A percentile compares a stretch with the other conserved stretches of the same genome.
These are phyloP conservation scores for Sialis lutaria DNA, from an alignment of 2,888 invertebrate species.

Conservation along the genomic window DNA sequence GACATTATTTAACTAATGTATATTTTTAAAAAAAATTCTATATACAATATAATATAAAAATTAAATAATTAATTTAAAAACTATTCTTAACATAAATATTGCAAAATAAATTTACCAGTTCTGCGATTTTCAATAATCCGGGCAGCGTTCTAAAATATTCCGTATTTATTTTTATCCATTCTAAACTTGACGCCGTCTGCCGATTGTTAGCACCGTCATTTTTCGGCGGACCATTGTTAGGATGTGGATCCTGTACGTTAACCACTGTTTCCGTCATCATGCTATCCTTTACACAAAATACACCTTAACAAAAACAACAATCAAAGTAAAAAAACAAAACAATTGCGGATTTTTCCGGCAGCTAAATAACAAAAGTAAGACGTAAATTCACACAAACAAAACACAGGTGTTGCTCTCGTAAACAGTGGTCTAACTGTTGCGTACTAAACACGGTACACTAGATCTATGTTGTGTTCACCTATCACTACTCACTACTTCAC, in stretches of 20 bases:
- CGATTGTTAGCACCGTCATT: conserved; percentile 15
- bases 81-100: too few species aligned
- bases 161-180: conserved; percentile 59
- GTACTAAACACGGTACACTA: too few species aligned
- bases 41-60: too few species aligned
- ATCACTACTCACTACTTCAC: too few species aligned
- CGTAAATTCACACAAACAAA: neutral
- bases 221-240: conserved; percentile 24
- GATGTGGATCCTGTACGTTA: conserved; percentile 53
- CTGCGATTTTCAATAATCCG: conserved; percentile 61
- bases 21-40: too few species aligned
- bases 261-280: conserved; percentile 78
- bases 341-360: neutral
- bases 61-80: too few species aligned
- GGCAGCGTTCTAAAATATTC: conserved; percentile 68
- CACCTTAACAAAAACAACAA: neutral
- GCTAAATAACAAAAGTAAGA: neutral
- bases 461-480: too few species aligned
- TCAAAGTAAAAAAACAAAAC: neutral
- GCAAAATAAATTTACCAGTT: conserved; percentile 50
- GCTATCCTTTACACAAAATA: conserved; percentile 5
- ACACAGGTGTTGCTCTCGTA: neutral
- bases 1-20: too few species aligned
- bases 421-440: too few species aligned
- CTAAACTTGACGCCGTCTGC: conserved; percentile 35